Percentiles rank a stretch among this genome's conserved stretches.
Evolutionary conservation across 2,888 invertebrate genomes (phyloP).

Genomic region (Flabesymbios commensalis): DNA sequence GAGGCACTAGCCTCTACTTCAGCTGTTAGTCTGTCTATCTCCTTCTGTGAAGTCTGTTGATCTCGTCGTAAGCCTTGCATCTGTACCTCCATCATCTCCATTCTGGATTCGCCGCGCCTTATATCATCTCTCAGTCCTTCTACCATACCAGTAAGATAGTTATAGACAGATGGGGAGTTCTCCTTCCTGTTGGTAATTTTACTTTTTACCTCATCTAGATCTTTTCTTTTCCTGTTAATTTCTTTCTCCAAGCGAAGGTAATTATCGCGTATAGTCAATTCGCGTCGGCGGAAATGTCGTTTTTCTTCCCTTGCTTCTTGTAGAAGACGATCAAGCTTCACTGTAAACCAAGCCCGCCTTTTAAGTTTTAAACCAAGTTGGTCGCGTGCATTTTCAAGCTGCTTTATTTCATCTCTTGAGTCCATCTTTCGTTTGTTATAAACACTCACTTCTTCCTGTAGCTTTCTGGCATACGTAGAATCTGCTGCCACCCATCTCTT

Average conservation of each 20-base stretch:
- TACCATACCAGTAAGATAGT: constrained; percentile 28
- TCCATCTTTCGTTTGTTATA: constrained; percentile 36
- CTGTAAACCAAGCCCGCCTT: constrained; percentile 4
- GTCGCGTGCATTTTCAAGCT: constrained; percentile 15
- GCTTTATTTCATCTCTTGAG: constrained; percentile 31
- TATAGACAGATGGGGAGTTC: constrained; percentile 14
- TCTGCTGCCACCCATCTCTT: constrained; percentile 50
- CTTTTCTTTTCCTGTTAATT: not conserved
- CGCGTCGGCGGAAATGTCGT: constrained; percentile 5
- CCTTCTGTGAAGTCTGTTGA: constrained; percentile 23
- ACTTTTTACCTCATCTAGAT: constrained; percentile 12
- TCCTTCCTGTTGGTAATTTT: constrained; percentile 4
- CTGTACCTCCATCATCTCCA: constrained; percentile 12
- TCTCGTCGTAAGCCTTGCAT: constrained; percentile 2
- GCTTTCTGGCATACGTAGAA: constrained; percentile 44
- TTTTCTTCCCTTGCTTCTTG: constrained; percentile 13
- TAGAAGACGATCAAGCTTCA: constrained; percentile 10
- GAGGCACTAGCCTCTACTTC: constrained; percentile 28
- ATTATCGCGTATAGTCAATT: not conserved
- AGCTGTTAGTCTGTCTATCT: constrained; percentile 34
- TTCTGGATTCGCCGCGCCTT: constrained; percentile 29
- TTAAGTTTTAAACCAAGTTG: constrained; percentile 12
- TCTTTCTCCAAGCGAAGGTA: not conserved
- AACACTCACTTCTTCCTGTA: constrained; percentile 41
- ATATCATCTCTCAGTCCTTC: constrained; percentile 41